Conservation (phyloP, 2,888 invertebrate species). For the Lypha dubia region DNA sequence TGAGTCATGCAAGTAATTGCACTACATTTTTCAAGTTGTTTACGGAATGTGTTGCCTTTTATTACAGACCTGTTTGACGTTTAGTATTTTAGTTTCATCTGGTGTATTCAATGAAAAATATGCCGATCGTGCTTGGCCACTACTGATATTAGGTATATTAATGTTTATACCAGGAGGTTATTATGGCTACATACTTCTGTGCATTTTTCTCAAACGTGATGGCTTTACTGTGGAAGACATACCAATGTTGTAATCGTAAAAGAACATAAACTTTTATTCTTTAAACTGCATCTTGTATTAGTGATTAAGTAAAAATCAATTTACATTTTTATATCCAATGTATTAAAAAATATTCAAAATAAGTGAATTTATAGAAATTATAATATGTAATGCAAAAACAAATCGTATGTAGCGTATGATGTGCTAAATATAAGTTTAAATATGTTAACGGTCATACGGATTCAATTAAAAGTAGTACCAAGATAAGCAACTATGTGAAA, state of each 20-base stretch:
- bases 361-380: not conserved
- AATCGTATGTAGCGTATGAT: too few relatives aligned
- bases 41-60: conserved; percentile 4
- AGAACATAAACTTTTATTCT: not conserved
- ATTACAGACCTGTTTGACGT: conserved; percentile 86
- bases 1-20: conserved; percentile 70
- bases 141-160: conserved; percentile 92
- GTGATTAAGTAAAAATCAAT: conserved; percentile 21
- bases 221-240: conserved; percentile 77
- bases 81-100: conserved; percentile 90
- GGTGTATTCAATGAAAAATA: conserved; percentile 93
- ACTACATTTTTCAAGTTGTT: not conserved
- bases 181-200: conserved; percentile 93
- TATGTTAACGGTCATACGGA: not conserved
- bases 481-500: not conserved
- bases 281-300: conserved; percentile 41
- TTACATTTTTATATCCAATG: conserved; percentile 26
- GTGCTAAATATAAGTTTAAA: too few relatives aligned
- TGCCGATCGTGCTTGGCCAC: conserved; percentile 94
- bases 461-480: not conserved
- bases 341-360: not conserved
- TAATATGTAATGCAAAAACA: too few relatives aligned
- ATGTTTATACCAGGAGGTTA: conserved; percentile 97
- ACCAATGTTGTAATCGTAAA: conserved; percentile 67
- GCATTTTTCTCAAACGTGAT: conserved; percentile 84